Base-by-base conservation (phyloP, 1,140 invertebrate species). In the Drosophila seguyi region DNA sequence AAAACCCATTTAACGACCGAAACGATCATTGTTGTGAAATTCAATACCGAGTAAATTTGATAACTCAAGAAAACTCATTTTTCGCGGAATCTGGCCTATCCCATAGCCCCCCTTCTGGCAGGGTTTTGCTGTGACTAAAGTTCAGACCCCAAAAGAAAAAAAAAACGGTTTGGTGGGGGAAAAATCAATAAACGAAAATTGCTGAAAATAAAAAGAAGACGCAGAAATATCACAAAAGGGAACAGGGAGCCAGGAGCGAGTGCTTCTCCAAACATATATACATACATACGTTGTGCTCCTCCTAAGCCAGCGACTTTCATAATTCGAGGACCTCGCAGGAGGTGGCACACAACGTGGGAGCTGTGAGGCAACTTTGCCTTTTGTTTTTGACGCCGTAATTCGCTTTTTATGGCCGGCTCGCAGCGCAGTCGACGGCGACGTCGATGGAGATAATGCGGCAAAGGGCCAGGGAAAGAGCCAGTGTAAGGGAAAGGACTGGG, bases 101-200 rank as follows among this genome's bases (percentile, higher is more conserved):
- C 61, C 61, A 25, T 18, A 11, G 13, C 16, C 29, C 45, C 36
- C 11, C n/a, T 25, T 10, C 31, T 13, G 6, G 4, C 13, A 0
- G 11, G 22, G 25, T 34, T 34, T 53, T 48, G 47, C 66, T 50
- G 66, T 69, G 61, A 69, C 29, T 66, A 63, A 61, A 72, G 34
- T 57, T 52, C 52, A 57, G 27, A 14, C 25, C 18, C 10, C 10
- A 8, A 31, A 36, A 10, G 22, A 3, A 22, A 36, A 22, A 22
- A 38, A 36, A 25, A 16, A 11, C 36, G 25, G 14, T 38, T 75
- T 41, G 52, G 61, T 36, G 42, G 18, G 69, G 57, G 56, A 57
- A 69, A 84, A 84, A 85, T 84, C 81, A 74, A 84, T 85, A 84
- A 76, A 67, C 60, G 66, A 76, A 83, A 79, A 79, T 83, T 75